phyloP scores from a whole-genome alignment of 2,113 vertebrate genomes.

The Microcebus murinus region DNA sequence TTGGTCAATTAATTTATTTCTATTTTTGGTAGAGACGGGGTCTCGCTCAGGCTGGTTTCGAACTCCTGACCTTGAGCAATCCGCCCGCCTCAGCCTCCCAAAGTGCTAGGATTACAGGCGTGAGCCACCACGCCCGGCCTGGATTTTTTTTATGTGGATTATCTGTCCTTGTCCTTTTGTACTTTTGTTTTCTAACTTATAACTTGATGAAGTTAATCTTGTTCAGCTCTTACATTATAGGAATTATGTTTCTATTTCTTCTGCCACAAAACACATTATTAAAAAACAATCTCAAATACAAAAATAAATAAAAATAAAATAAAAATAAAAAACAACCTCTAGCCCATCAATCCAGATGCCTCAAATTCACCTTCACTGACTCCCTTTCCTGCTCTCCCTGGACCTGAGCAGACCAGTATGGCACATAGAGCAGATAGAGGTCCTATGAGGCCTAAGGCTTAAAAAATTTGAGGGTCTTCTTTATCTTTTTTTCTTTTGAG shows the following conservation, averaged over 20 bases:
- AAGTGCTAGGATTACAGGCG: too few relatives aligned
- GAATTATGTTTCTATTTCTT: constrained; percentile 33
- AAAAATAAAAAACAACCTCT: not conserved
- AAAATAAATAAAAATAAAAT: too few relatives aligned
- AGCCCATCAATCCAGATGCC: not conserved
- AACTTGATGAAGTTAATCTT: not conserved
- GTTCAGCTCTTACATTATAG: not conserved
- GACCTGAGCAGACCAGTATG: too few relatives aligned
- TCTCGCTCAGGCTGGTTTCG: too few relatives aligned
- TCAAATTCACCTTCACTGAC: too few relatives aligned
- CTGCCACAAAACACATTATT: not conserved
- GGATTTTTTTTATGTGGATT: not conserved
- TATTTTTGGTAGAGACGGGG: too few relatives aligned
- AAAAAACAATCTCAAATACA: not conserved
- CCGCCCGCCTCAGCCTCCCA: too few relatives aligned
- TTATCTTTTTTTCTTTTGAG: not conserved
- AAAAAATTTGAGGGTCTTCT: not conserved
- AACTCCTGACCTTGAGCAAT: too few relatives aligned
- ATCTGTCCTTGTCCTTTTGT: not conserved
- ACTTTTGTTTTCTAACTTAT: constrained; percentile 21
- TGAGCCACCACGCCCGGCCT: too few relatives aligned
- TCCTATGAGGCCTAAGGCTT: not conserved
- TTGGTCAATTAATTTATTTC: too few relatives aligned
- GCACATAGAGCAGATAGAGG: not conserved
- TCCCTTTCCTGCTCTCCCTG: not conserved